Evolutionary conservation across 2,797 vertebrate genomes (phyloP).

Genomic region (Chaenodraco wilsoni): DNA sequence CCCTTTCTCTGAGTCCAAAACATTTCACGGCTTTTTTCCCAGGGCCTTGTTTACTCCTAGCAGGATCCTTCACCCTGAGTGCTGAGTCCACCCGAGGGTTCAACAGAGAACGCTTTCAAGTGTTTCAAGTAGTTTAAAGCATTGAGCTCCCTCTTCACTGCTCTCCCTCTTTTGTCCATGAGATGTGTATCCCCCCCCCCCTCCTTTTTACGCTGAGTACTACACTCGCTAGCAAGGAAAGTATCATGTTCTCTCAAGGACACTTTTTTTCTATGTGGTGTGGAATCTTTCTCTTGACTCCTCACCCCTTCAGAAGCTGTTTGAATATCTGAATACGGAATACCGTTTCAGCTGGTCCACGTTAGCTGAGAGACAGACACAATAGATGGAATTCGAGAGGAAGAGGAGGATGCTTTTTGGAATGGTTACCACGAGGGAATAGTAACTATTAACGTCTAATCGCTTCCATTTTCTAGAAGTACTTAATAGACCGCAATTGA

Average conservation of each 20-base stretch:
- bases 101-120: slow-evolving; percentile 52
- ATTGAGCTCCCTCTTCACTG: slow-evolving; percentile 34
- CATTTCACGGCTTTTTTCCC: slow-evolving; percentile 57
- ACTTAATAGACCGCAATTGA: slow-evolving; percentile 10
- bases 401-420: slow-evolving; percentile 35
- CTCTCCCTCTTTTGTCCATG: slow-evolving; percentile 33
- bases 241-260: slow-evolving; percentile 33
- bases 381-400: slow-evolving; percentile 25
- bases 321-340: slow-evolving; percentile 45
- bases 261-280: slow-evolving; percentile 57
- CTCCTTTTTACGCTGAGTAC: neutral
- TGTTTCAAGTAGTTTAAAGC: slow-evolving; percentile 47
- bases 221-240: slow-evolving; percentile 14
- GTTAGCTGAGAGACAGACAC: slow-evolving; percentile 8
- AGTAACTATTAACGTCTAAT: slow-evolving; percentile 42
- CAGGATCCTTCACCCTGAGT: slow-evolving; percentile 56
- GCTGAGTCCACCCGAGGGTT: slow-evolving; percentile 49
- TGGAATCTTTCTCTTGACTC: slow-evolving; percentile 55
- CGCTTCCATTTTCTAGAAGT: slow-evolving; percentile 39
- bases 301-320: slow-evolving; percentile 45
- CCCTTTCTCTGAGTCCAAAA: slow-evolving; percentile 36
- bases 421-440: slow-evolving; percentile 24
- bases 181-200: slow-evolving; percentile 8
- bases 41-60: slow-evolving; percentile 72
- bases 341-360: slow-evolving; percentile 16